A percentile compares a stretch with the other conserved stretches of the same genome.
phyloP scores from a whole-genome alignment of 1,140 invertebrate species.

The Zaprionus ghesquierei region DNA sequence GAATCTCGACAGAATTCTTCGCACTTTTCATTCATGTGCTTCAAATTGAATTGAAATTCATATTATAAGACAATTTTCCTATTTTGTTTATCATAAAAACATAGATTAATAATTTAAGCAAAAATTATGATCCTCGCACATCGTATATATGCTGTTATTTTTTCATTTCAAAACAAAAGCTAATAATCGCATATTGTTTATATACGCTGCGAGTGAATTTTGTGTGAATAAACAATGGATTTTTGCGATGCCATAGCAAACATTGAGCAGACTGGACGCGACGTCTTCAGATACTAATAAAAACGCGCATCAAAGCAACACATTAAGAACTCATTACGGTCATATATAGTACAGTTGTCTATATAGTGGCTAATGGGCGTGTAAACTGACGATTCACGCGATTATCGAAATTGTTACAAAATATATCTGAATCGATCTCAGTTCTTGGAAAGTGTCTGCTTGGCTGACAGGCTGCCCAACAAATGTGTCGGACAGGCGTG shows the following conservation, averaged over 20 bases:
- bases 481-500: background rate
- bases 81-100: constrained; percentile 12
- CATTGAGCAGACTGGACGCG: constrained; percentile 44
- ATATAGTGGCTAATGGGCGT: background rate
- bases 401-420: background rate
- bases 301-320: constrained; percentile 28
- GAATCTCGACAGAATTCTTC: background rate
- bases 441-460: background rate
- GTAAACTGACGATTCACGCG: background rate
- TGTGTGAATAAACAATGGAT: constrained; percentile 57
- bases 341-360: background rate
- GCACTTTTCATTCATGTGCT: background rate
- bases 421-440: background rate
- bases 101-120: constrained; percentile 16
- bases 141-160: constrained; percentile 1
- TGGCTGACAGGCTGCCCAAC: background rate
- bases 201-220: constrained; percentile 38
- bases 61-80: background rate
- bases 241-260: constrained; percentile 65
- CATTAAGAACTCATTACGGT: constrained; percentile 62
- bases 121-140: background rate
- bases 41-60: background rate
- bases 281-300: constrained; percentile 39
- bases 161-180: constrained; percentile 34
- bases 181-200: constrained; percentile 67